A percentile compares a stretch with the other conserved stretches of the same genome.
phyloP scores from a whole-genome alignment of 2,797 vertebrate species.

The Chrosomus eos region DNA sequence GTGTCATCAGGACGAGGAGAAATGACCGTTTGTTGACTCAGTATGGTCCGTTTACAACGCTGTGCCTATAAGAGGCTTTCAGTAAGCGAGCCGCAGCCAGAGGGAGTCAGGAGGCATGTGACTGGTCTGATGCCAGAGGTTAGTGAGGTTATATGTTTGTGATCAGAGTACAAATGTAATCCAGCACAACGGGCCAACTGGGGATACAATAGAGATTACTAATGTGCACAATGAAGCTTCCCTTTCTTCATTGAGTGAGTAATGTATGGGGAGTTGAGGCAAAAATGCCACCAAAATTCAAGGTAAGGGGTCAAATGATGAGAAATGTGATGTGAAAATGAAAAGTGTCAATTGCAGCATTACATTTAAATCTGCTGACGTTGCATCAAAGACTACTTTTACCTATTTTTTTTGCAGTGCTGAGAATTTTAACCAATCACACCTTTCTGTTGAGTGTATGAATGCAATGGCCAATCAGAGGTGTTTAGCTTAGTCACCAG shows the following conservation, averaged over 20 bases:
- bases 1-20: slow-evolving; percentile 6
- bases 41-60: not conserved
- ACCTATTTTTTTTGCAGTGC: not conserved
- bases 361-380: not conserved
- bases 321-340: not conserved
- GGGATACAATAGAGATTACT: not conserved
- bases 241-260: not conserved
- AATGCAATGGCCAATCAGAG: not conserved
- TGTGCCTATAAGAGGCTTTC: slow-evolving; percentile 11
- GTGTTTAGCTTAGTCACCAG: not conserved
- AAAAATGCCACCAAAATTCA: not conserved
- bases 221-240: not conserved
- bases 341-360: not conserved
- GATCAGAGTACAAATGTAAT: slow-evolving; percentile 37
- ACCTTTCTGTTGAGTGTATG: not conserved
- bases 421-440: not conserved
- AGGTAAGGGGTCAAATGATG: not conserved
- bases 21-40: slow-evolving; percentile 7
- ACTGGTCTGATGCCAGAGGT: not conserved
- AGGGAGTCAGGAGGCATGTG: slow-evolving; percentile 7
- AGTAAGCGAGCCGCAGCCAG: slow-evolving; percentile 36
- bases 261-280: not conserved
- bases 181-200: not conserved
- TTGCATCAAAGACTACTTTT: not conserved
- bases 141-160: slow-evolving; percentile 3